Evolutionary conservation across 2,113 vertebrate species (phyloP).

Genomic region (Rhinichthys klamathensis): DNA sequence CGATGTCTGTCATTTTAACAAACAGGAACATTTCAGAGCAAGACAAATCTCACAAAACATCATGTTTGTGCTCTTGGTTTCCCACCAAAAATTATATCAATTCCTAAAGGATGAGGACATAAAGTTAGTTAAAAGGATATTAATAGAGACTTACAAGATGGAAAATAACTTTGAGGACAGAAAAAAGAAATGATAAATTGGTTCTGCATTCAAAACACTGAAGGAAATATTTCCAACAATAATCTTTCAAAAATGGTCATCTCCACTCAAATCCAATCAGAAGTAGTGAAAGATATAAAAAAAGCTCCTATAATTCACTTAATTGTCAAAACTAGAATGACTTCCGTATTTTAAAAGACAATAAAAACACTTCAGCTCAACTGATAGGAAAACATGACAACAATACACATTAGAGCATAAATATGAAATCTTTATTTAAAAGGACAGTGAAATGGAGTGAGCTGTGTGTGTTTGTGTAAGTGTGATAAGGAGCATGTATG

Average conservation of each 20-base stretch:
- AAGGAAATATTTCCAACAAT: background rate
- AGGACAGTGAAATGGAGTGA: background rate
- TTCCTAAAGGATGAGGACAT: background rate
- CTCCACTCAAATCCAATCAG: background rate
- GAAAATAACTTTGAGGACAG: background rate
- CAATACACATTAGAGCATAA: background rate
- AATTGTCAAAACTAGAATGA: background rate
- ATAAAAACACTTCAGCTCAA: background rate
- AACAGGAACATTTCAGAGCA: background rate
- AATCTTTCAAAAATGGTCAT: background rate
- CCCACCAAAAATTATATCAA: background rate
- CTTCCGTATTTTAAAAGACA: background rate
- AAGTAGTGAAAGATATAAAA: background rate
- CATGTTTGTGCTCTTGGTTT: background rate
- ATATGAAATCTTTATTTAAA: background rate
- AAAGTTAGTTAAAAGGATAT: background rate
- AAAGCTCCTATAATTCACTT: background rate
- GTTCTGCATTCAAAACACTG: background rate
- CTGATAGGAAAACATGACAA: constrained; percentile 55
- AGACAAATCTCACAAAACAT: background rate
- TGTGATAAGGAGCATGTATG: constrained; percentile 6
- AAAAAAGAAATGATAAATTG: background rate
- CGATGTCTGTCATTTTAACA: too few relatives aligned
- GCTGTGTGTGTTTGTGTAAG: constrained; percentile 17
- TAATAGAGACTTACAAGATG: background rate